A percentile compares a stretch with the other conserved stretches of the same genome.
phyloP scores from a whole-genome alignment of 2,888 invertebrate genomes.

The Andrena flavipes region DNA sequence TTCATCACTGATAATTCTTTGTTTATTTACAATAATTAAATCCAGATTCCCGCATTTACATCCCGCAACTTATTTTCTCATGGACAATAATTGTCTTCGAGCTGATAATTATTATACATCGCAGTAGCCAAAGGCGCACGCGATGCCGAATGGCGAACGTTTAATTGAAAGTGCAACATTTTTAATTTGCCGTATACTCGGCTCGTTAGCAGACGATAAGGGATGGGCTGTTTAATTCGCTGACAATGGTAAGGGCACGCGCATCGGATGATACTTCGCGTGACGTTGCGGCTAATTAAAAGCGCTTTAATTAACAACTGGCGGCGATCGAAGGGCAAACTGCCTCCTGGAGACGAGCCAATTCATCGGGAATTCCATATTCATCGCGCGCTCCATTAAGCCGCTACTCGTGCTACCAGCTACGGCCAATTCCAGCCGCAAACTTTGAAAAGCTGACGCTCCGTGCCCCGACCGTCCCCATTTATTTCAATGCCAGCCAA shows the following conservation, averaged over 20 bases:
- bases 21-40: no score
- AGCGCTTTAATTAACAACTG: conserved; percentile 58
- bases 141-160: conserved; percentile 27
- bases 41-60: no score
- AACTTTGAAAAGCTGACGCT: conserved; percentile 60
- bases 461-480: conserved; percentile 31
- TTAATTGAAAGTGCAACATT: conserved; percentile 33
- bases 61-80: no score
- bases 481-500: conserved; percentile 55
- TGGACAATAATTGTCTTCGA: no score
- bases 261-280: conserved; percentile 3
- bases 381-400: conserved; percentile 65
- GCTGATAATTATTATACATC: neutral
- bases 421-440: conserved; percentile 60
- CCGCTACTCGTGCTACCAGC: conserved; percentile 45
- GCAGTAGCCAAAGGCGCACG: conserved; percentile 3
- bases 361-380: conserved; percentile 66
- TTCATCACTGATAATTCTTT: no score
- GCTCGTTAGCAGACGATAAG: conserved; percentile 2
- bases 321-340: conserved; percentile 57
- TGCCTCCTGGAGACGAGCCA: conserved; percentile 63
- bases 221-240: conserved; percentile 3
- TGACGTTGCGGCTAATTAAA: conserved; percentile 50
- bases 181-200: neutral
- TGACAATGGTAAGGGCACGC: conserved; percentile 14